phyloP scores from a whole-genome alignment of 2,113 vertebrate genomes.

The Tyrannus savana region DNA sequence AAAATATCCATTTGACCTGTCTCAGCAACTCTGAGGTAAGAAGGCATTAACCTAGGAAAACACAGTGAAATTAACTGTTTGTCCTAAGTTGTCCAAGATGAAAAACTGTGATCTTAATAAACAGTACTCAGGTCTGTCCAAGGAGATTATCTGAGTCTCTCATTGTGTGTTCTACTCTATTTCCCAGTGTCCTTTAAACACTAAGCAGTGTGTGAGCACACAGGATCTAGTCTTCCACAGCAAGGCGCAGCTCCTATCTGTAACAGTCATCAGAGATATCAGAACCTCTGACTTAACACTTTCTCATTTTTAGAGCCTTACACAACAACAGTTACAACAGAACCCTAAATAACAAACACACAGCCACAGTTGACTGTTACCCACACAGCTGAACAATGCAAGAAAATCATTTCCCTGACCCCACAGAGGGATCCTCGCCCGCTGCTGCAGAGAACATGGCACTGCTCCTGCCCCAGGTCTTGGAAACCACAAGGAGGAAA shows the following conservation, averaged over 20 bases:
- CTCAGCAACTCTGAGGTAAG: not conserved
- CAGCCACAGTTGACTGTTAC: not conserved
- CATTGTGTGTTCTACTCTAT: not conserved
- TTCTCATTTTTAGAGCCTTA: not conserved
- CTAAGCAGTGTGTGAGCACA: not conserved
- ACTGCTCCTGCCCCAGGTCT: not conserved
- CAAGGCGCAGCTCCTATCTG: not conserved
- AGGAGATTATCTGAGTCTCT: not conserved
- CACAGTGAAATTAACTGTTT: not conserved
- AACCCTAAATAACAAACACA: not conserved
- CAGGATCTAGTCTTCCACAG: not conserved
- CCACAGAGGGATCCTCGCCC: not conserved
- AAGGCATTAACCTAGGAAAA: not conserved
- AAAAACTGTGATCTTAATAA: not conserved
- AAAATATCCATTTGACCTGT: not conserved
- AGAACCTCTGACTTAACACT: not conserved
- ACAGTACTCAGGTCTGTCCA: not conserved
- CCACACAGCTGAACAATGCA: not conserved
- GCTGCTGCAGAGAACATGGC: not conserved
- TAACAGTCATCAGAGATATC: not conserved
- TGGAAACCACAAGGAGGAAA: not conserved
- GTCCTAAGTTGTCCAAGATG: not conserved
- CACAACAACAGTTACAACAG: not conserved
- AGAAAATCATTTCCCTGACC: not conserved
- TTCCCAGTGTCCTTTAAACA: not conserved